phyloP scores from a whole-genome alignment of 2,888 invertebrate species.

The Papilio protenor region DNA sequence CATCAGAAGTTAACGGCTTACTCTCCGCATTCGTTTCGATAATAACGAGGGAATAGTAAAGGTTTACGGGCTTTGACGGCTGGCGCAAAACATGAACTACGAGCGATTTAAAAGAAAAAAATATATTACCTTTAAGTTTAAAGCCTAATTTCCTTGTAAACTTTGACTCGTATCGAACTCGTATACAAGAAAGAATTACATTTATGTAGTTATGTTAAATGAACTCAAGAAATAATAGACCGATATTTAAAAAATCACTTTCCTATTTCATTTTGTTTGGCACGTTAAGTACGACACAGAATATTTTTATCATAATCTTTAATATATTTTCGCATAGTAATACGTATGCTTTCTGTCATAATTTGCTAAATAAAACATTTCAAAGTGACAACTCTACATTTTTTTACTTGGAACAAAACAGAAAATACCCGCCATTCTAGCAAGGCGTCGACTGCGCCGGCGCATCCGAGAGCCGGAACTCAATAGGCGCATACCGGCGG shows the following conservation, averaged over 20 bases:
- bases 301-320: too few relatives aligned
- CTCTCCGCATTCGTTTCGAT: constrained; percentile 67
- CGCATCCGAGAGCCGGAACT: constrained; percentile 74
- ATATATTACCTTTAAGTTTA: background rate
- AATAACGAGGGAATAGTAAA: constrained; percentile 64
- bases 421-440: constrained; percentile 67
- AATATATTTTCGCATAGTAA: too few relatives aligned
- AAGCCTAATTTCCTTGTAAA: background rate
- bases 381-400: constrained; percentile 5
- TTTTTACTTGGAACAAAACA: constrained; percentile 53
- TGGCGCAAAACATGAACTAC: constrained; percentile 44
- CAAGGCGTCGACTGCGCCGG: constrained; percentile 56
- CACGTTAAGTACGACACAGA: too few relatives aligned
- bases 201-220: too few relatives aligned
- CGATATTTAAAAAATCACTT: too few relatives aligned
- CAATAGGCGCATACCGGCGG: constrained; percentile 70
- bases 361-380: too few relatives aligned
- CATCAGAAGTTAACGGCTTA: constrained; percentile 67
- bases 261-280: too few relatives aligned
- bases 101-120: constrained; percentile 18
- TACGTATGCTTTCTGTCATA: too few relatives aligned
- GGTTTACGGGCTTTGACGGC: constrained; percentile 58
- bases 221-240: too few relatives aligned
- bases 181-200: background rate
- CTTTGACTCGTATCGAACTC: background rate